A percentile compares a stretch with the other conserved stretches of the same genome.
Conservation (phyloP, 2,113 vertebrate genomes). For the Bos taurus region ARS-UCD2.0 NC_037335.1:13121501-13122000, state of each 20-base stretch:
- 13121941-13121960: neutral
- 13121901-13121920: neutral
- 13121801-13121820: neutral
- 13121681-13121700: neutral
- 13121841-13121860: neutral
- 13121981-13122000: neutral
- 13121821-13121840: neutral
- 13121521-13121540: neutral
- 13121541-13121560: neutral
- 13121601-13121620: neutral
- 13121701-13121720: neutral
- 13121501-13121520: neutral
- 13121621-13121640: neutral
- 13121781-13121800: neutral
- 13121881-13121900: neutral
- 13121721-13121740: neutral
- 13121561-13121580: neutral
- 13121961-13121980: rapidly evolving
- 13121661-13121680: neutral
- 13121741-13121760: neutral
- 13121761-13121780: neutral
- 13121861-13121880: neutral
- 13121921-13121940: neutral
- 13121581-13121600: neutral
- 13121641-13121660: neutral